phyloP scores from a whole-genome alignment of 2,113 vertebrate genomes.

The Eonycteris spelaea region DNA sequence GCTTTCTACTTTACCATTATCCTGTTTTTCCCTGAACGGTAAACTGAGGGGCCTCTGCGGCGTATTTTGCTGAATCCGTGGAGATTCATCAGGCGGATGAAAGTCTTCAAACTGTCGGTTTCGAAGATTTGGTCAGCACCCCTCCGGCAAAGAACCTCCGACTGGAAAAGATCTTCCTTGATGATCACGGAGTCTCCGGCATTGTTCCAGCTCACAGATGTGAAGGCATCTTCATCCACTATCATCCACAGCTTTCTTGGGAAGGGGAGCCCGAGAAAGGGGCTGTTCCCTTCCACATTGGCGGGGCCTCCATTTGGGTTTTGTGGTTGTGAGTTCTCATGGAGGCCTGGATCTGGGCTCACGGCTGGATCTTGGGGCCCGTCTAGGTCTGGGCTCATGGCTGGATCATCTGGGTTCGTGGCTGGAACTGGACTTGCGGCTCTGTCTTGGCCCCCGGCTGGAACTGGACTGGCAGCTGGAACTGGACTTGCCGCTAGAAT shows the following conservation, averaged over 20 bases:
- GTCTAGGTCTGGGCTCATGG: too few species aligned
- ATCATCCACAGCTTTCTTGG: conserved; percentile 34
- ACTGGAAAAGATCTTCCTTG: background rate
- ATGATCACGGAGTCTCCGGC: background rate
- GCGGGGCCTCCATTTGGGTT: background rate
- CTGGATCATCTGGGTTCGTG: too few species aligned
- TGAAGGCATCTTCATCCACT: background rate
- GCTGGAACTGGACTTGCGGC: too few species aligned
- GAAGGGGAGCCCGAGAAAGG: background rate
- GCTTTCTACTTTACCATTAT: background rate
- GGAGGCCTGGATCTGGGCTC: background rate
- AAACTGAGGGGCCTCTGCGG: rapidly evolving
- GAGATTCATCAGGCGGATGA: conserved; percentile 6
- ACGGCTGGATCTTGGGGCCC: rapidly evolving
- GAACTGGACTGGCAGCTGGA: too few species aligned
- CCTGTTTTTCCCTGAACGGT: rapidly evolving
- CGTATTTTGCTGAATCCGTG: conserved; percentile 24
- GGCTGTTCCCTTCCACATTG: background rate
- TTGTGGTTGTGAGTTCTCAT: background rate
- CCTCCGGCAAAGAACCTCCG: background rate
- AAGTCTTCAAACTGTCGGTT: conserved; percentile 19
- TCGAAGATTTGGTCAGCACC: background rate
- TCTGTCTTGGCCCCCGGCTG: too few species aligned
- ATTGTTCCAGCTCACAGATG: background rate
- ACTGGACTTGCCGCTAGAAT: too few species aligned